phyloP scores from a whole-genome alignment of 2,113 vertebrate species.

The Rafetus swinhoei region DNA sequence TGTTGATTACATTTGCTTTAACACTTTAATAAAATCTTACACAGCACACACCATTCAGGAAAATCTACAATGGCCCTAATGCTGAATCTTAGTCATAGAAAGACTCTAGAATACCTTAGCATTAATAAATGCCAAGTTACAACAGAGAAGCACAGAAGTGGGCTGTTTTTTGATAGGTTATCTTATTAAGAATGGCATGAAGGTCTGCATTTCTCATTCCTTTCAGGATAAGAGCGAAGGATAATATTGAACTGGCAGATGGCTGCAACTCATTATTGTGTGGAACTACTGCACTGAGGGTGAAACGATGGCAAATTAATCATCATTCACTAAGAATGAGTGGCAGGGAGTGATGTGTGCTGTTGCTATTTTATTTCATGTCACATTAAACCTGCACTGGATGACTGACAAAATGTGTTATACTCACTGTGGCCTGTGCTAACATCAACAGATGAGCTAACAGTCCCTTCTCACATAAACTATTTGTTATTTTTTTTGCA shows the following conservation, averaged over 20 bases:
- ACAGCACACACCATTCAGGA: neutral
- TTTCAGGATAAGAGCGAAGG: constrained; percentile 28
- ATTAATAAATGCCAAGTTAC: constrained; percentile 34
- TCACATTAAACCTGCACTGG: constrained; percentile 69
- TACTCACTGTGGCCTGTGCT: constrained; percentile 30
- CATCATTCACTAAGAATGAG: constrained; percentile 66
- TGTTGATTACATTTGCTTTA: neutral
- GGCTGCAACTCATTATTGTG: constrained; percentile 72
- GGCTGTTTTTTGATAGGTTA: constrained; percentile 33
- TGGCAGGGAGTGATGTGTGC: constrained; percentile 55
- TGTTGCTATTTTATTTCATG: constrained; percentile 63
- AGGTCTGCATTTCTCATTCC: constrained; percentile 17
- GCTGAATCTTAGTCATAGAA: neutral
- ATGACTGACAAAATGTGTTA: constrained; percentile 60
- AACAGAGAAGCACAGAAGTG: constrained; percentile 37
- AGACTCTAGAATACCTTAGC: constrained; percentile 24
- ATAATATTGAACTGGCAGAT: constrained; percentile 72
- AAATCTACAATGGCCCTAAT: neutral
- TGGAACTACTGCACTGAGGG: constrained; percentile 54
- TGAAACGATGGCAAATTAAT: constrained; percentile 72
- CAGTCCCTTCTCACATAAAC: constrained; percentile 37
- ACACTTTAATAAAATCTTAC: neutral
- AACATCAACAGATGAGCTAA: constrained; percentile 36
- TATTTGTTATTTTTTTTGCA: constrained; percentile 47
- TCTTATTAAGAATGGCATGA: constrained; percentile 32